These are phyloP conservation scores for Zootermopsis nevadensis DNA, from an alignment of 2,888 invertebrate genomes.

Conservation along the genomic window DNA sequence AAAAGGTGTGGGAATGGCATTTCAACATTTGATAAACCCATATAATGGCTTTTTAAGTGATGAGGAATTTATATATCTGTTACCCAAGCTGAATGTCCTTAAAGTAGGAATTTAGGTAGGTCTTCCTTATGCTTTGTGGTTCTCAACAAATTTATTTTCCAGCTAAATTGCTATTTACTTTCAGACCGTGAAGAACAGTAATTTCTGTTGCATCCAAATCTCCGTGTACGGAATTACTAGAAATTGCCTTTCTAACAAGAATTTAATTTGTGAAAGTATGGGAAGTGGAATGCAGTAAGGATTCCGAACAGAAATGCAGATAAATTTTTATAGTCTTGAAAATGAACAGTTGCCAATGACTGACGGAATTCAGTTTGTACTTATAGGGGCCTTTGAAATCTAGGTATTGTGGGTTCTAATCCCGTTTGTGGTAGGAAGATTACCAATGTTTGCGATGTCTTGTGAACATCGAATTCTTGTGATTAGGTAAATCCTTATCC, in stretches of 20 bases:
- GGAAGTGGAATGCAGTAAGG: neutral
- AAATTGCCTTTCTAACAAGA: neutral
- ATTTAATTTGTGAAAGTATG: neutral
- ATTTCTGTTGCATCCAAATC: too few species aligned
- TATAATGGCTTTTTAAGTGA: constrained; percentile 61
- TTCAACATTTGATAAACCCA: constrained; percentile 41
- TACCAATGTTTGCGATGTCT: too few species aligned
- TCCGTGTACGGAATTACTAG: neutral
- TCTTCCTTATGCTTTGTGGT: neutral
- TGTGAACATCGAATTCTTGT: too few species aligned
- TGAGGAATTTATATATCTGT: constrained; percentile 60
- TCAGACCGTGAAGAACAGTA: neutral
- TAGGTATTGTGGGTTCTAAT: too few species aligned
- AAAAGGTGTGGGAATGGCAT: constrained; percentile 28
- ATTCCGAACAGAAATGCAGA: too few species aligned
- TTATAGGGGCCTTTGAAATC: too few species aligned
- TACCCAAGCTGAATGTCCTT: constrained; percentile 35
- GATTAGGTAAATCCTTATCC: too few species aligned
- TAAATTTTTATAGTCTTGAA: too few species aligned
- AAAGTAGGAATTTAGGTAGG: constrained; percentile 31
- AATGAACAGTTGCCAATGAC: too few species aligned
- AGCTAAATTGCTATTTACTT: neutral
- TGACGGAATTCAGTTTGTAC: too few species aligned
- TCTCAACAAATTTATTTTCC: neutral
- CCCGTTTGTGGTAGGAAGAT: too few species aligned